These are phyloP conservation scores for Cichladusa arquata DNA, from an alignment of 2,113 vertebrate species.

Conservation along the genomic window DNA sequence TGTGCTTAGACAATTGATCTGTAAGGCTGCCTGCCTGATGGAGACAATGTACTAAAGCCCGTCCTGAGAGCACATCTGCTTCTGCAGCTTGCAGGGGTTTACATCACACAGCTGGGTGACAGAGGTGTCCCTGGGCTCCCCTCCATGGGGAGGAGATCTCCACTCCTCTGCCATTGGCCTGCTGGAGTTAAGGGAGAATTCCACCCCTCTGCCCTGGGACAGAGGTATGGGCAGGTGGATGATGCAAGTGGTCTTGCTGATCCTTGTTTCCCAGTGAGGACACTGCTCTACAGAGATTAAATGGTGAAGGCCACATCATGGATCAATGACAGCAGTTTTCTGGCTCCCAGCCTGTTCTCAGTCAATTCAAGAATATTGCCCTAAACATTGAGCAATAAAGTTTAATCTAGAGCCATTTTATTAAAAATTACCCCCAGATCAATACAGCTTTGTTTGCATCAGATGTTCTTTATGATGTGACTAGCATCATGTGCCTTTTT, in stretches of 20 bases:
- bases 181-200: neutral
- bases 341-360: neutral
- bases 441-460: constrained; percentile 5
- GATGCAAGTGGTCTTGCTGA: constrained; percentile 28
- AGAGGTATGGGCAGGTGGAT: neutral
- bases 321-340: constrained; percentile 14
- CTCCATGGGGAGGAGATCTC: constrained; percentile 27
- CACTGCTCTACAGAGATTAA: constrained; percentile 24
- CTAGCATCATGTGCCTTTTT: neutral
- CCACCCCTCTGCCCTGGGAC: neutral
- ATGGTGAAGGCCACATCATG: constrained; percentile 15
- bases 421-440: constrained; percentile 45
- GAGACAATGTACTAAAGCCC: neutral
- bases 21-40: neutral
- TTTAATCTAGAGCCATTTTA: constrained; percentile 8
- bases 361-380: constrained; percentile 35
- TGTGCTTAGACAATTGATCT: neutral
- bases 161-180: constrained; percentile 35
- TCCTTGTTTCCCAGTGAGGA: neutral
- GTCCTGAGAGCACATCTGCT: neutral
- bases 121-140: neutral
- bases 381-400: constrained; percentile 50
- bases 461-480: neutral
- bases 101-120: neutral
- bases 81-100: neutral